phyloP scores from a whole-genome alignment of 1,140 invertebrate species.

The Zelostemma sp. region DNA sequence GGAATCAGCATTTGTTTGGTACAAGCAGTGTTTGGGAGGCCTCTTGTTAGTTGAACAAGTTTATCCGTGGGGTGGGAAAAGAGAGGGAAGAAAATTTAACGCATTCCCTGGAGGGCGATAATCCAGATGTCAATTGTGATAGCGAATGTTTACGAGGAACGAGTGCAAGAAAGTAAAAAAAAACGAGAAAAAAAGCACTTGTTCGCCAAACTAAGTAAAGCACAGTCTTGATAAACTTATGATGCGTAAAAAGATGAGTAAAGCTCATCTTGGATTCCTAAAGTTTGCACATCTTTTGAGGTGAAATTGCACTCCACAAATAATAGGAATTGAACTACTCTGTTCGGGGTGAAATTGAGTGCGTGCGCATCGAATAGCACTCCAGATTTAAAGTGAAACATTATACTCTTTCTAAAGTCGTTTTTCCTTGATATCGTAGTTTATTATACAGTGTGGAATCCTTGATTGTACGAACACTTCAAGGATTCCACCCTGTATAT shows the following conservation, averaged over 20 bases:
- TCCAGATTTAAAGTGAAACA: too few relatives aligned
- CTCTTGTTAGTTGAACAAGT: constrained; percentile 12
- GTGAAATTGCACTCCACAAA: too few relatives aligned
- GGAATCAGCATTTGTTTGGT: constrained; percentile 7
- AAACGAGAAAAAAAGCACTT: constrained; percentile 6
- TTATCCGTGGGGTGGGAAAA: constrained; percentile 8
- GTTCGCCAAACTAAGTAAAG: constrained; percentile 14
- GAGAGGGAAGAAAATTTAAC: constrained; percentile 18
- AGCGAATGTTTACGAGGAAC: constrained; percentile 2
- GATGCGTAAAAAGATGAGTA: constrained; percentile 17
- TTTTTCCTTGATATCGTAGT: too few relatives aligned
- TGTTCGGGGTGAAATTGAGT: too few relatives aligned
- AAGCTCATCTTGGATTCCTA: too few relatives aligned
- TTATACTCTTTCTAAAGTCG: too few relatives aligned
- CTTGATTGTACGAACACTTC: too few relatives aligned
- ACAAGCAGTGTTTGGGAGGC: not conserved
- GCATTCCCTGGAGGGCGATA: constrained; percentile 16
- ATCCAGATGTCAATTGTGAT: constrained; percentile 18
- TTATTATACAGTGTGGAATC: too few relatives aligned
- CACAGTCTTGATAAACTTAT: constrained; percentile 16
- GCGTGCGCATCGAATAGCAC: too few relatives aligned
- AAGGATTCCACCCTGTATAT: too few relatives aligned
- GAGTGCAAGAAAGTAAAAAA: constrained; percentile 15
- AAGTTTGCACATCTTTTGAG: too few relatives aligned
- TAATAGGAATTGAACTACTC: too few relatives aligned